Evolutionary conservation across 2,113 vertebrate genomes (phyloP).

Genomic region (Brachypodius melanocephalos): DNA sequence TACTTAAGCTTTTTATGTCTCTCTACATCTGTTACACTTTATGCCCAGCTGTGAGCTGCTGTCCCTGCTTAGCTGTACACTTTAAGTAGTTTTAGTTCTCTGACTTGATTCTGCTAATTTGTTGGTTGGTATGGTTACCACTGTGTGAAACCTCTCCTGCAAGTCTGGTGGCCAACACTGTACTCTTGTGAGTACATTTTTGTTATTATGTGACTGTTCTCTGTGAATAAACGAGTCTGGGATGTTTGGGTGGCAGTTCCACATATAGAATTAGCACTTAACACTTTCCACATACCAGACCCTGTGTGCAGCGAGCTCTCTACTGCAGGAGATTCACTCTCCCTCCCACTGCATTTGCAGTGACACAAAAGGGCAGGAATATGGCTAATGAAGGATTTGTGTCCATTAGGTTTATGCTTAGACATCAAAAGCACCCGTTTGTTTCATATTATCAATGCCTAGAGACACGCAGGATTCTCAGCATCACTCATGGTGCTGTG

Average conservation of each 20-base stretch:
- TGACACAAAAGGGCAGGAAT: neutral
- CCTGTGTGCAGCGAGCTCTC: neutral
- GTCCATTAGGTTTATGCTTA: neutral
- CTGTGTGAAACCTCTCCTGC: neutral
- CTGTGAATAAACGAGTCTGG: neutral
- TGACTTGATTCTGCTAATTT: neutral
- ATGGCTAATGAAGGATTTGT: neutral
- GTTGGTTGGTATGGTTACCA: conserved; percentile 34
- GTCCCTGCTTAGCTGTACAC: neutral
- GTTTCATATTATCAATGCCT: neutral
- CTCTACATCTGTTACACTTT: neutral
- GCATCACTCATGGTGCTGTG: neutral
- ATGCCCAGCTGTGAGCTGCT: neutral
- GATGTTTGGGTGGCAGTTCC: neutral
- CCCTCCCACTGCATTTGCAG: neutral
- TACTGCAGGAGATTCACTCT: neutral
- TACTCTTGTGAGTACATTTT: neutral
- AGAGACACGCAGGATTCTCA: neutral
- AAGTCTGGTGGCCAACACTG: neutral
- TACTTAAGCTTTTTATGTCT: neutral
- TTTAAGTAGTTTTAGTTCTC: neutral
- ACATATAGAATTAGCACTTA: neutral
- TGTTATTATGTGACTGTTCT: neutral
- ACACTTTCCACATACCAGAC: neutral
- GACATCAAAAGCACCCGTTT: neutral